Base-by-base conservation (phyloP, 2,888 invertebrate genomes). In the Ypsolopha scabrella region DNA sequence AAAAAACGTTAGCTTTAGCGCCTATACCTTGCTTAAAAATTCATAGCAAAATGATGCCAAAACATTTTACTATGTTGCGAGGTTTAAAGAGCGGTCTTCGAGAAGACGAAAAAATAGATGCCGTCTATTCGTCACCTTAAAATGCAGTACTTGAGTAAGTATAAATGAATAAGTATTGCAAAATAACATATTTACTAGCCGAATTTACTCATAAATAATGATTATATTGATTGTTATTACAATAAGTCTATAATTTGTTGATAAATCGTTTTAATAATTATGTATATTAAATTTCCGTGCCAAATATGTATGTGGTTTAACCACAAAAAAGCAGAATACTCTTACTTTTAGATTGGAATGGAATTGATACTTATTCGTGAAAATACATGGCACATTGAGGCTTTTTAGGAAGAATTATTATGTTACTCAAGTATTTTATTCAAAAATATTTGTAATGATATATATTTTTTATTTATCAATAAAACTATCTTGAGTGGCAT, bases 241-340 rank as follows among this genome's bases (percentile, higher is more conserved):
- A 36, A 3, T 36, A 7, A 39, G 2, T 39, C 9, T 48, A 38
- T 14, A 24, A 39, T 39, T 50, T 34, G 38, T 50, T 39, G 13
- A 35, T 35, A 0, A 36, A 34, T 41, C 8, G 38, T 35, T 41
- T 39, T 35, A 41, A 41, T 41, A 11, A 7, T 6, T 11, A 7
- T 43, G 8, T 11, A 33, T 35, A 49, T 48, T 47, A 11, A 11
- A 49, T 50, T 50, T 24, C 48, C 43, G 52, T 52, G 52, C 52
- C 52, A 52, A 52, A 51, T 38, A 48, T 45, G 43, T 48, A 24
- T 44, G 52, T 48, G 52, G 48, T 52, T 13, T 44, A 33, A 52
- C 48, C 49, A 52, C 44, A 44, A 7, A 38, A 43, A 49, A 35
- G 24, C n/a, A 34, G 34, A 8, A 35, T 11, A 34, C 6, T 34